Evolutionary conservation across 2,113 vertebrate genomes (phyloP), one percentile per base, ranked within the genome.

Genomic region (Sciurus niger): DNA sequence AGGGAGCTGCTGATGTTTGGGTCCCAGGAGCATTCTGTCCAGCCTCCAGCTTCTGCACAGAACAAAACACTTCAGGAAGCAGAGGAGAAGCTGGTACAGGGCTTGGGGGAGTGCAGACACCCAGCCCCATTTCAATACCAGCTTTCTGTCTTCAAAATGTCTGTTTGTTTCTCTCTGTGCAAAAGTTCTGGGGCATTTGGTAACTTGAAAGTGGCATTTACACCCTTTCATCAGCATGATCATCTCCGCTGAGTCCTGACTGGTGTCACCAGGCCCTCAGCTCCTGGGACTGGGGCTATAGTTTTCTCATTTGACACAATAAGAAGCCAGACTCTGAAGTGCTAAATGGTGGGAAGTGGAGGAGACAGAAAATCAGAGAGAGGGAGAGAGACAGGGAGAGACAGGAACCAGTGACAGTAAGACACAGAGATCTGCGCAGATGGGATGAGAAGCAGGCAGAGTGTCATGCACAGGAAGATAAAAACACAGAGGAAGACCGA

Each of bases 201-300:
- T 97, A 82, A 94, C 96, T 95, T 94, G 96, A 86, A 98, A 96
- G 96, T 83, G 89, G 94, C 96, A 90, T 98, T 98, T 97, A 91
- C 79, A 96, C 77, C 97, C 96, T 98, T 97, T 98, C 96, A 96
- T 97, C 96, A 97, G 96, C 40, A 55, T 96, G 83, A 97, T 96
- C 88, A 79, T 97, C 97, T 83, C 95, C 88, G 63, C 95, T 79
- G 85, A 95, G 80, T 65, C 87, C 95, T 96, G 92, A 70, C 8
- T 89, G 96, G 94, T 96, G 97, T 90, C 96, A 95, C 58, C 74
- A 77, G 74, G 93, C 79, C 70, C 92, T 90, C 20, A 0, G 74
- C 65, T 86, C 87, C 93, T 70, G 20, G 30, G 77, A 4, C n/a
- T 13, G n/a, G 88, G 88, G 55, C 70, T 96, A 25, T 24, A 6